Evolutionary conservation across 2,797 vertebrate species (phyloP), one percentile per base, ranked within the genome.

Genomic region (Scleropages formosus): DNA sequence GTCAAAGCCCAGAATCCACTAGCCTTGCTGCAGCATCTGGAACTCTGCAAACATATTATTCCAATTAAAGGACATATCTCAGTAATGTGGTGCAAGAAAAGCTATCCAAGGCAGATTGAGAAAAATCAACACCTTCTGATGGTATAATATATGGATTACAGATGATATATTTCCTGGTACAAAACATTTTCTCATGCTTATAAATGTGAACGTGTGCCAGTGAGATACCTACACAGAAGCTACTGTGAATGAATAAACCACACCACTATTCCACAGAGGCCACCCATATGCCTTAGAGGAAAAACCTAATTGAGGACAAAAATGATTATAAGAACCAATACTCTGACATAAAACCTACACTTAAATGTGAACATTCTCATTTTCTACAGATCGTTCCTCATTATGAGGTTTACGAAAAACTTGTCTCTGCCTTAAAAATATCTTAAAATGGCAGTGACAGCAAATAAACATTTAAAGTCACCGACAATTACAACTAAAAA

Each of bases 251-350:
- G 73, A 79, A 82, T 85, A 82, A 86, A 83, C 85, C 82, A 81
- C n/a, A 8, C 22, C 13, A 67, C 56, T 7, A 71, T 58, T 71
- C 51, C 51, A 27, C 68, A 11, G 68, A 13, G 68, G 26, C 53
- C 10, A 56, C 60, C 27, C 66, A 75, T 58, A 60, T 74, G 80
- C 56, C 0, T 75, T 68, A 81, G 26, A 82, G 83, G 83, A 79
- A 85, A 84, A 85, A 62, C 73, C 82, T 86, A 84, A 85, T 81
- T 66, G 83, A 83, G 75, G 81, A 84, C 82, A 83, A 85, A 84
- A 75, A 81, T 83, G 82, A 78, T 78, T 80, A 78, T 72, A 75
- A 83, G 53, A 80, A 75, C 77, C 78, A 73, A 46, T 22, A n/a
- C 8, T 20, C 13, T 44, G 68, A 77, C 72, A 77, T 73, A 13